Evolutionary conservation across 2,888 invertebrate species (phyloP).

Genomic region (Itoplectis maculator): DNA sequence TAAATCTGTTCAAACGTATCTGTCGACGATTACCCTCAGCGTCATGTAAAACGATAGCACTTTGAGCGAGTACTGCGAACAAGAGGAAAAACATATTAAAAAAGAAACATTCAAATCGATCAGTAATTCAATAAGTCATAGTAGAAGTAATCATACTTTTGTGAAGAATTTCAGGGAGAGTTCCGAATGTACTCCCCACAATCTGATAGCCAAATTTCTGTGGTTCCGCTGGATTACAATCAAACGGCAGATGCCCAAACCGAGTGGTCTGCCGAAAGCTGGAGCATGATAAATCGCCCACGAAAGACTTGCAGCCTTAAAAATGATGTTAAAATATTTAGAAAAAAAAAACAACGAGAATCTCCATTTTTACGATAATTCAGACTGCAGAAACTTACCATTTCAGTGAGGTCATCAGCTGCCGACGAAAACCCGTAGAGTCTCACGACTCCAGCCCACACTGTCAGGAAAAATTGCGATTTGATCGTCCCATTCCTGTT

Average conservation of each 20-base stretch:
- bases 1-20: background rate
- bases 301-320: slow-evolving; percentile 58
- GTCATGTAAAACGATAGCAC: slow-evolving; percentile 68
- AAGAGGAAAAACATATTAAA: slow-evolving; percentile 7
- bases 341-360: background rate
- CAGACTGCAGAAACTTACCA: slow-evolving; percentile 67
- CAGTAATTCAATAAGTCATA: background rate
- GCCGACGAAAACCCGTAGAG: slow-evolving; percentile 74
- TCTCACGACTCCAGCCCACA: slow-evolving; percentile 69
- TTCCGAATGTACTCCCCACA: slow-evolving; percentile 55
- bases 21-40: slow-evolving; percentile 61
- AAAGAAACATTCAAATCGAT: slow-evolving; percentile 5
- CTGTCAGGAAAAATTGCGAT: slow-evolving; percentile 71
- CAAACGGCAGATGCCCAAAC: slow-evolving; percentile 52
- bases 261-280: slow-evolving; percentile 54
- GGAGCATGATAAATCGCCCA: slow-evolving; percentile 68
- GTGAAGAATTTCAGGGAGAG: slow-evolving; percentile 70
- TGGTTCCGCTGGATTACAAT: slow-evolving; percentile 71
- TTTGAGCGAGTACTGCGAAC: slow-evolving; percentile 61
- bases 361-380: background rate
- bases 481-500: slow-evolving; percentile 65
- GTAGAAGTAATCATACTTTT: slow-evolving; percentile 59
- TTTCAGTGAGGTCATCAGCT: slow-evolving; percentile 76
- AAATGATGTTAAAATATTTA: background rate
- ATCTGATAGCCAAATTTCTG: slow-evolving; percentile 65